These are phyloP conservation scores for Darevskia nairensis DNA, from an alignment of 2,797 vertebrate genomes.

Conservation along the genomic window DNA sequence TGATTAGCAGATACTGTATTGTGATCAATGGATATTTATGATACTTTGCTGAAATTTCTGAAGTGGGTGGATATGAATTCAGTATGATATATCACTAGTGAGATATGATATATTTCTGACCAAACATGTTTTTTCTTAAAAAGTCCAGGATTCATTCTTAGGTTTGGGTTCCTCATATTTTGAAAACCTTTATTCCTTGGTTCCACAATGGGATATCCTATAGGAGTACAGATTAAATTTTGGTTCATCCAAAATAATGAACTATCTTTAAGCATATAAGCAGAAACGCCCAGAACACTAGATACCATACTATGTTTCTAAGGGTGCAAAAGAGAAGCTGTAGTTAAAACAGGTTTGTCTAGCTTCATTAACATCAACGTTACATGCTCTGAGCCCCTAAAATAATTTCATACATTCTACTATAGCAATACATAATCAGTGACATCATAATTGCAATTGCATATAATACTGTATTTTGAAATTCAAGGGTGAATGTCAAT, in stretches of 20 bases:
- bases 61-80: not conserved
- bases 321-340: not conserved
- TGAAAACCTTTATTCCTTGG: not conserved
- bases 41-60: not conserved
- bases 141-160: not conserved
- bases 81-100: not conserved
- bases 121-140: not conserved
- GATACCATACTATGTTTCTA: not conserved
- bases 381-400: not conserved
- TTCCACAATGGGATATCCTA: not conserved
- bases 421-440: not conserved
- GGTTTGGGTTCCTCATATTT: not conserved
- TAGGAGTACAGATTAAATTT: not conserved
- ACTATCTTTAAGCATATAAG: not conserved
- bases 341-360: not conserved
- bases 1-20: not conserved
- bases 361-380: fast-evolving
- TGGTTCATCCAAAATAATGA: not conserved
- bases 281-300: not conserved
- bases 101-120: not conserved
- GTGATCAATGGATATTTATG: not conserved
- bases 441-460: not conserved
- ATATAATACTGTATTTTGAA: not conserved
- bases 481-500: not conserved
- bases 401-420: not conserved